phyloP scores from a whole-genome alignment of 2,797 vertebrate species.

The Lateolabrax maculatus region DNA sequence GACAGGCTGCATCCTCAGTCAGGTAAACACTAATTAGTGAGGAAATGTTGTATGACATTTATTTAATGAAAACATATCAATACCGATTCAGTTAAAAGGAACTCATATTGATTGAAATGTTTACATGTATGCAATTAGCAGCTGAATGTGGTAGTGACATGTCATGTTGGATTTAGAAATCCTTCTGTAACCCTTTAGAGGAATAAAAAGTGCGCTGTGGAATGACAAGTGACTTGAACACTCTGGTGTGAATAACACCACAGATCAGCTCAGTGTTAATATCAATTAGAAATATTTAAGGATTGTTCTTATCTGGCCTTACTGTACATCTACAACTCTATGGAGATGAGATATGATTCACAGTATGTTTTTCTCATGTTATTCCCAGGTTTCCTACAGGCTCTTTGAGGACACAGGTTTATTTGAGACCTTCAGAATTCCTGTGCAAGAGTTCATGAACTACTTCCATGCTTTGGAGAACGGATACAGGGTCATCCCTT shows the following conservation, averaged over 20 bases:
- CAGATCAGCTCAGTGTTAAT: neutral
- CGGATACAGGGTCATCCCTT: slow-evolving; percentile 98
- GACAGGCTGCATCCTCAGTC: slow-evolving; percentile 95
- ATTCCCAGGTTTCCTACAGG: slow-evolving; percentile 91
- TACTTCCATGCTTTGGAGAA: slow-evolving; percentile 98
- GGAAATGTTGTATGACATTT: slow-evolving; percentile 1
- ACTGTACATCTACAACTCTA: neutral
- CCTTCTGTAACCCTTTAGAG: neutral
- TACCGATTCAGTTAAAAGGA: slow-evolving; percentile 2
- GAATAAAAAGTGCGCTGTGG: neutral
- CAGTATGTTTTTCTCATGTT: slow-evolving; percentile 1
- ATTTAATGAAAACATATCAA: slow-evolving; percentile 19
- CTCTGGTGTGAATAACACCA: neutral
- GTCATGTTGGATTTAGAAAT: neutral
- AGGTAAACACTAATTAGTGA: slow-evolving; percentile 75
- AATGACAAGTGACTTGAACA: neutral
- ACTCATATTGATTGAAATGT: neutral
- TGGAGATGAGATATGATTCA: neutral
- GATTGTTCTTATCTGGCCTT: neutral
- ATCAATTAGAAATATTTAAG: neutral
- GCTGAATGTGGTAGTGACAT: neutral
- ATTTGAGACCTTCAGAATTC: slow-evolving; percentile 97
- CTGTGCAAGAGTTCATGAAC: slow-evolving; percentile 96
- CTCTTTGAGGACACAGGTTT: slow-evolving; percentile 97
- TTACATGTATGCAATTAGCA: slow-evolving; percentile 1